Evolutionary conservation across 2,113 vertebrate genomes (phyloP).

Genomic region (Eleginops maclovinus): DNA sequence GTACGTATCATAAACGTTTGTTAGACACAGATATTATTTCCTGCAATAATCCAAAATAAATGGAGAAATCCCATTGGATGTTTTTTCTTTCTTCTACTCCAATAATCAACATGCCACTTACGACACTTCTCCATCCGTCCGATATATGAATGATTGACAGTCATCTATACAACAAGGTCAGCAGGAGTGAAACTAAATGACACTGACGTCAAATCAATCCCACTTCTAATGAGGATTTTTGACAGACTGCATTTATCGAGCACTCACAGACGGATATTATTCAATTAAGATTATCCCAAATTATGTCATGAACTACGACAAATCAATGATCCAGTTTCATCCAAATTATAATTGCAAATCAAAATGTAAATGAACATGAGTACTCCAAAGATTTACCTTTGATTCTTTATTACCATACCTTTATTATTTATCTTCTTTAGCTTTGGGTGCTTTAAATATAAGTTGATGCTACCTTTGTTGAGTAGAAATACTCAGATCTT

Average conservation of each 20-base stretch:
- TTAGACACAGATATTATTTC: too few relatives aligned
- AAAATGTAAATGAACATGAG: not conserved
- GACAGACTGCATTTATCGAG: not conserved
- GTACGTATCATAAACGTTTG: too few relatives aligned
- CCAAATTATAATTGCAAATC: not conserved
- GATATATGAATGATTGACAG: conserved; percentile 6
- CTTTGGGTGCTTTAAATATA: too few relatives aligned
- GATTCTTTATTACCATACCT: too few relatives aligned
- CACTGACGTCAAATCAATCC: conserved; percentile 21
- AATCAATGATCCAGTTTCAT: not conserved
- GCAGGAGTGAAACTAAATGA: not conserved
- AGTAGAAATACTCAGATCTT: too few relatives aligned
- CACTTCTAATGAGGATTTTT: not conserved
- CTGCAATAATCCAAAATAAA: too few relatives aligned
- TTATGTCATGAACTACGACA: not conserved
- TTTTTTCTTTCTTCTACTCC: not conserved
- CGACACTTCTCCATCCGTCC: not conserved
- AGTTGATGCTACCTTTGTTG: too few relatives aligned
- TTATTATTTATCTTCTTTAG: too few relatives aligned
- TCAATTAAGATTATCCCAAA: not conserved
- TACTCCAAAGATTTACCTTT: too few relatives aligned
- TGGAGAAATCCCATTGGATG: too few relatives aligned
- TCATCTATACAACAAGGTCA: conserved; percentile 10
- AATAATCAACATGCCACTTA: not conserved
- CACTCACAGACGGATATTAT: not conserved